A percentile compares a stretch with the other conserved stretches of the same genome.
These are phyloP conservation scores for Chymomyza amoena DNA, from an alignment of 2,888 invertebrate genomes.

Conservation along the genomic window DNA sequence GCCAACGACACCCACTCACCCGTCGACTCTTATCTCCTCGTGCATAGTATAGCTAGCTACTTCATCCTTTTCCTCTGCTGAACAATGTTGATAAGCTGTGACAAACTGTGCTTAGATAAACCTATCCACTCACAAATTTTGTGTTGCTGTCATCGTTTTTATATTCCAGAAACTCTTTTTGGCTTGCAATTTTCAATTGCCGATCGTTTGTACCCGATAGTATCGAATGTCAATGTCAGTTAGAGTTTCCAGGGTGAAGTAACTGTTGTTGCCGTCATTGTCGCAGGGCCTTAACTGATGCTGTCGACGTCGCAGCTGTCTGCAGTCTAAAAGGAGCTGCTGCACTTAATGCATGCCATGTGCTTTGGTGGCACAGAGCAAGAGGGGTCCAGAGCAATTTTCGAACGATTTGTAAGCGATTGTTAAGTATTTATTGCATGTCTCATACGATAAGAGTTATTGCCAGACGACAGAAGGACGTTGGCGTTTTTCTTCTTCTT, in stretches of 20 bases:
- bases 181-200: slow-evolving; percentile 62
- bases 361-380: slow-evolving; percentile 53
- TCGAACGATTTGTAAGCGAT: slow-evolving; percentile 70
- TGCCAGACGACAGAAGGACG: neutral
- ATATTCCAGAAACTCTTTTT: slow-evolving; percentile 54
- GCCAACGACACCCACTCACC: neutral
- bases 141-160: slow-evolving; percentile 30
- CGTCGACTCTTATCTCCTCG: slow-evolving; percentile 38
- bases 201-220: slow-evolving; percentile 62
- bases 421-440: slow-evolving; percentile 45
- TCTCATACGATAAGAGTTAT: neutral
- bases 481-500: neutral
- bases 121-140: slow-evolving; percentile 18
- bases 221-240: slow-evolving; percentile 69
- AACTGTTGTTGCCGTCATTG: slow-evolving; percentile 28
- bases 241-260: slow-evolving; percentile 36
- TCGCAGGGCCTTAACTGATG: slow-evolving; percentile 1
- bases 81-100: slow-evolving; percentile 70
- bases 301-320: slow-evolving; percentile 1
- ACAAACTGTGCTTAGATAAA: slow-evolving; percentile 63
- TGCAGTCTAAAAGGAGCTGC: slow-evolving; percentile 24
- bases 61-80: slow-evolving; percentile 18
- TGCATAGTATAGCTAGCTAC: slow-evolving; percentile 26
- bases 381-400: slow-evolving; percentile 53
- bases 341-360: slow-evolving; percentile 59